A percentile compares a stretch with the other conserved stretches of the same genome.
phyloP scores from a whole-genome alignment of 2,888 invertebrate genomes.

The Strigamia crassipes region DNA sequence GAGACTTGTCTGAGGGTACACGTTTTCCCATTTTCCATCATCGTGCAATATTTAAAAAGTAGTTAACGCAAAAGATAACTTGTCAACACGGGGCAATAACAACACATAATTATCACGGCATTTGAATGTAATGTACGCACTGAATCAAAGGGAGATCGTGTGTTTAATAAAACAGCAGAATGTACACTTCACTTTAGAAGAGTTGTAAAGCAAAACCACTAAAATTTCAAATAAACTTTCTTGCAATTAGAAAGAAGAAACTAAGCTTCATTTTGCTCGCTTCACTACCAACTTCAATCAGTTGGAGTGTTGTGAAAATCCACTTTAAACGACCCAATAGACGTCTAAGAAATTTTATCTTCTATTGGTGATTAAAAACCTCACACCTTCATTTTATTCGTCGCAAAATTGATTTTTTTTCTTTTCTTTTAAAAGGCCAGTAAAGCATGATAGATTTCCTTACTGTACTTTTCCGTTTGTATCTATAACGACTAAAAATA shows the following conservation, averaged over 20 bases:
- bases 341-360: not conserved
- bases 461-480: not conserved
- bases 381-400: not conserved
- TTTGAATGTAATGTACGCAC: not conserved
- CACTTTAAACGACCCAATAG: not conserved
- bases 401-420: not conserved
- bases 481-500: not conserved
- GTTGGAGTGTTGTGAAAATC: constrained; percentile 16
- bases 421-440: not conserved
- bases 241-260: not conserved
- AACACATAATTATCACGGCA: not conserved
- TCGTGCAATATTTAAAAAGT: constrained; percentile 17
- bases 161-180: not conserved
- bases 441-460: not conserved
- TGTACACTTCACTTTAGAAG: not conserved
- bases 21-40: constrained; percentile 4
- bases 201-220: not conserved
- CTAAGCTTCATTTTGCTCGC: not conserved
- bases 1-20: constrained; percentile 5
- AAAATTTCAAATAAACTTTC: not conserved
- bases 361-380: not conserved
- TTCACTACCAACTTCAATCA: constrained; percentile 1
- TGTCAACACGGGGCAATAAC: not conserved
- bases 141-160: not conserved
- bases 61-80: not conserved